phyloP scores from a whole-genome alignment of 1,140 invertebrate genomes.

The Drosophila tropicalis region DNA sequence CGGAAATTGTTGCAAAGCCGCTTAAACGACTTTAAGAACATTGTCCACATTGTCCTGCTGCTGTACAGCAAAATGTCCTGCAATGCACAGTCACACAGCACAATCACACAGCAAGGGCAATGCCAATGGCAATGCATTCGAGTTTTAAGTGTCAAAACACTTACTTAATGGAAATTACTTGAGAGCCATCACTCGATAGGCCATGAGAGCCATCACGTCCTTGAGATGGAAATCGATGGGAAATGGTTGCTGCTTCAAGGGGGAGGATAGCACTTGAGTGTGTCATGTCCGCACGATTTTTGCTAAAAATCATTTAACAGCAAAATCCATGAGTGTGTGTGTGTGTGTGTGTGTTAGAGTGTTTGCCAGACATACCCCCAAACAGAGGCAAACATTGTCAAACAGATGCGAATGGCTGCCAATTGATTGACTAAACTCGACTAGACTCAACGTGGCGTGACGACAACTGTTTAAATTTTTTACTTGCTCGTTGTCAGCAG shows the following conservation, averaged over 20 bases:
- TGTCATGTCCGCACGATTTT: conserved; percentile 80
- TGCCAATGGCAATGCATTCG: conserved; percentile 62
- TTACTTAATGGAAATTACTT: conserved; percentile 80
- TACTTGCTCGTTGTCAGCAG: conserved; percentile 59
- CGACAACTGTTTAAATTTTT: conserved; percentile 71
- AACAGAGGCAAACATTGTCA: conserved; percentile 31
- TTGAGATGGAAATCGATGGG: conserved; percentile 12
- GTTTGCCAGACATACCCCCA: conserved; percentile 59
- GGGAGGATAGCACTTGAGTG: conserved; percentile 65
- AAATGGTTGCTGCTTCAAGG: conserved; percentile 6
- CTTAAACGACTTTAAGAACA: conserved; percentile 57
- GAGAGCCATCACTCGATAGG: conserved; percentile 52
- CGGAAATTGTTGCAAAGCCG: conserved; percentile 43
- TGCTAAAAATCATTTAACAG: conserved; percentile 80
- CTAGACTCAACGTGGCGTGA: conserved; percentile 14
- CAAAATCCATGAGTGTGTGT: conserved; percentile 21
- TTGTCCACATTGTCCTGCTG: neutral
- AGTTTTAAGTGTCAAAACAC: conserved; percentile 72
- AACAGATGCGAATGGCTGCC: conserved; percentile 56
- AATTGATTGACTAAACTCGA: conserved; percentile 64
- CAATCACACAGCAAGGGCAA: neutral
- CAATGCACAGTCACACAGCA: conserved; percentile 43
- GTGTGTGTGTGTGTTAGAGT: conserved; percentile 33
- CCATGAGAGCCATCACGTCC: conserved; percentile 71
- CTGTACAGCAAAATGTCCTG: conserved; percentile 28